phyloP scores from a whole-genome alignment of 2,888 invertebrate genomes.

The Polyommatus iphigenia region DNA sequence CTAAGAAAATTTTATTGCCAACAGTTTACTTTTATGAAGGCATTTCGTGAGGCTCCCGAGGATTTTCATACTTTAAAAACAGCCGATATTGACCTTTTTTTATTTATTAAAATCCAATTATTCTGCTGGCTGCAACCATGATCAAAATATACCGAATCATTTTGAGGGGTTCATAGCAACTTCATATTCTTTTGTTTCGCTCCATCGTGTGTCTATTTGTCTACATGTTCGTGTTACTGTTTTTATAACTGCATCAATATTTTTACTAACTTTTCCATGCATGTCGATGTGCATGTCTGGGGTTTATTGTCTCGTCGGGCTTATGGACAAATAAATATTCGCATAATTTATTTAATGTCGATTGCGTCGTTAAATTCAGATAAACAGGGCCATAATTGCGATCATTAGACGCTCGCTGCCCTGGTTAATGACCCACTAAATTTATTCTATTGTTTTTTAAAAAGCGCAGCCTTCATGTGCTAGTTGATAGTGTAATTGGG shows the following conservation, averaged over 20 bases:
- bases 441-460: conserved; percentile 50
- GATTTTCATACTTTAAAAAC: background rate
- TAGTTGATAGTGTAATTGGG: background rate
- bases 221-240: too few relatives aligned
- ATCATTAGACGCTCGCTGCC: conserved; percentile 56
- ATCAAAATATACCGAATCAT: background rate
- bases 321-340: conserved; percentile 42
- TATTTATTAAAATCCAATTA: background rate
- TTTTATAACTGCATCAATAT: background rate
- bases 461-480: conserved; percentile 12
- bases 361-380: conserved; percentile 47
- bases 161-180: background rate
- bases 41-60: background rate
- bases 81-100: background rate
- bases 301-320: conserved; percentile 24
- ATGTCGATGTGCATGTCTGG: too few relatives aligned
- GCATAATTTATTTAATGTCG: conserved; percentile 44
- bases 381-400: conserved; percentile 58
- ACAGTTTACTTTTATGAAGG: conserved; percentile 21
- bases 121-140: background rate
- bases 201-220: background rate
- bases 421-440: conserved; percentile 62
- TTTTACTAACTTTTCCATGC: background rate
- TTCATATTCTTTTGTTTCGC: background rate
- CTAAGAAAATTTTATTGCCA: conserved; percentile 9